A percentile compares a stretch with the other conserved stretches of the same genome.
These are phyloP conservation scores for Harpagoxenus sublaevis DNA, from an alignment of 2,888 invertebrate species.

Conservation along the genomic window DNA sequence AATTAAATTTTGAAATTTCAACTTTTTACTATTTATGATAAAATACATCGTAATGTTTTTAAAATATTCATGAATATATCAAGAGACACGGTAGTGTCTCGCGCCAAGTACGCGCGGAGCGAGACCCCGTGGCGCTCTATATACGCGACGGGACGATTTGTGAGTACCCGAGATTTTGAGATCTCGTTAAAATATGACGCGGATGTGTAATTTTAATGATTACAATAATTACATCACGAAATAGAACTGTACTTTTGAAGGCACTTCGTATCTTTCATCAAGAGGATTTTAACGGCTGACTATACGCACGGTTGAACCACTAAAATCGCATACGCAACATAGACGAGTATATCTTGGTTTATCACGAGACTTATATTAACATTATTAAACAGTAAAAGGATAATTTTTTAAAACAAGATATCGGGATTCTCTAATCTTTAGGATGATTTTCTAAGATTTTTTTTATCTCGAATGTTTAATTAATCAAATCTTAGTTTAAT, in stretches of 20 bases:
- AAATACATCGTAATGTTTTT: background rate
- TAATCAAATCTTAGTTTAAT: background rate
- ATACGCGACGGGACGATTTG: too few species aligned
- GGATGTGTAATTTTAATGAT: background rate
- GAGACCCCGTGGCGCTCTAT: too few species aligned
- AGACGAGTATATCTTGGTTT: background rate
- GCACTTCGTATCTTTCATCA: background rate
- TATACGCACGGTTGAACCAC: background rate
- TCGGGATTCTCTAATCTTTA: background rate
- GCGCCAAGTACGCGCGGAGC: too few species aligned
- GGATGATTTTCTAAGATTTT: background rate
- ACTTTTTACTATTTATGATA: background rate
- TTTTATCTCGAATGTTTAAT: background rate
- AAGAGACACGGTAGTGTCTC: too few species aligned
- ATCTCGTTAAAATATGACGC: background rate
- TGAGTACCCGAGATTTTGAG: too few species aligned
- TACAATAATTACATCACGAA: constrained; percentile 3
- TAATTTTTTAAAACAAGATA: background rate
- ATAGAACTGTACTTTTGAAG: background rate
- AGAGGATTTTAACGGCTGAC: constrained; percentile 18
- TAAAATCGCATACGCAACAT: background rate
- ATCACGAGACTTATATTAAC: background rate
- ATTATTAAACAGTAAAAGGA: background rate
- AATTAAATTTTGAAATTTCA: background rate
- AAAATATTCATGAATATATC: background rate